Evolutionary conservation across 2,113 vertebrate species (phyloP).

Genomic region (Brachyhypopomus gauderio): DNA sequence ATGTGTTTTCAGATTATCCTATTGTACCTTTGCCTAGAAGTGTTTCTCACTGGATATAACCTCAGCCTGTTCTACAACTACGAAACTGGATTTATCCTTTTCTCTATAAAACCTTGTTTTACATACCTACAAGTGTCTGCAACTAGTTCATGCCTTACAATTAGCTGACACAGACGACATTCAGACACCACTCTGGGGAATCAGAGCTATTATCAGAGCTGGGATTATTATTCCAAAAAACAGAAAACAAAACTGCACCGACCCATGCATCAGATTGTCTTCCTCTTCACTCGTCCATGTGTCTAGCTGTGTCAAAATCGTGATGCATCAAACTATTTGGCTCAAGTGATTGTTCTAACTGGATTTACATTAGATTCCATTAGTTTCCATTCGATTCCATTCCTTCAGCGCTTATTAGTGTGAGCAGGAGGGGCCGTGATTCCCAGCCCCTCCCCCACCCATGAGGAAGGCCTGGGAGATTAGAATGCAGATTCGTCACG

Average conservation of each 20-base stretch:
- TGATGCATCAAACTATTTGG: slow-evolving; percentile 38
- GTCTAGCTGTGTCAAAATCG: not conserved
- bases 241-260: not conserved
- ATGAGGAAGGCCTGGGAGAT: slow-evolving; percentile 74
- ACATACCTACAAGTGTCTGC: no score
- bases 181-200: slow-evolving; percentile 26
- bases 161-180: not conserved
- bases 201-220: not conserved
- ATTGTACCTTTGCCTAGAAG: no score
- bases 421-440: slow-evolving; percentile 60
- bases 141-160: no score
- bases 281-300: slow-evolving; percentile 32
- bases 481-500: slow-evolving; percentile 78
- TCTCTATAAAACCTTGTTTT: no score
- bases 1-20: no score
- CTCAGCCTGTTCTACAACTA: no score
- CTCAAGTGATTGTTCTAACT: slow-evolving; percentile 56
- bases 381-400: slow-evolving; percentile 53
- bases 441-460: slow-evolving; percentile 67
- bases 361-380: slow-evolving; percentile 54
- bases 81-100: no score
- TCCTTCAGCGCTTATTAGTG: slow-evolving; percentile 71
- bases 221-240: slow-evolving; percentile 46
- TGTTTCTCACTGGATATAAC: no score
- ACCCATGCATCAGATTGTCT: not conserved